These are phyloP conservation scores for Proctacanthus coquilletti DNA, from an alignment of 1,140 invertebrate species.

Conservation along the genomic window DNA sequence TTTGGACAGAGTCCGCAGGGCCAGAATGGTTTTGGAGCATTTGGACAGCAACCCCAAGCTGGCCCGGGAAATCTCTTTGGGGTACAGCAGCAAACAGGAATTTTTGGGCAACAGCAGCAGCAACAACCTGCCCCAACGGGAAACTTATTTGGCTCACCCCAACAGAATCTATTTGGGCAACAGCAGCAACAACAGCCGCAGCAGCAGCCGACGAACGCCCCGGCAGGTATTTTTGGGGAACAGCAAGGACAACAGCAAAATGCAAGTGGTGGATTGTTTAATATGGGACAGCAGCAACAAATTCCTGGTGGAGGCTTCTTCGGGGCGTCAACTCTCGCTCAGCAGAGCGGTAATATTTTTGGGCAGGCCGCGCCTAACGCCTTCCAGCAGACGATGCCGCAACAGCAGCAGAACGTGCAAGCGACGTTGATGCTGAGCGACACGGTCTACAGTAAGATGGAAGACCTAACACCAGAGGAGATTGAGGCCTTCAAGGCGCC, in stretches of 20 bases:
- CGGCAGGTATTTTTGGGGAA: slow-evolving; percentile 8
- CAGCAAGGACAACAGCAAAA: slow-evolving; percentile 2
- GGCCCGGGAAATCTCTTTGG: neutral
- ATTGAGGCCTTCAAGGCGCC: slow-evolving; percentile 24
- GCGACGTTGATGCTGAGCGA: too few relatives aligned
- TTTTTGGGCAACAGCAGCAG: slow-evolving; percentile 2
- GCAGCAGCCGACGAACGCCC: neutral
- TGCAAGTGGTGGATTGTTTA: too few relatives aligned
- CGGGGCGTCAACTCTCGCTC: too few relatives aligned
- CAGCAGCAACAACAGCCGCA: neutral
- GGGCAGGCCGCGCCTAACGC: neutral
- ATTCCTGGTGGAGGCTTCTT: slow-evolving; percentile 6
- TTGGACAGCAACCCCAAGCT: slow-evolving; percentile 8
- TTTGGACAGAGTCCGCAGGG: too few relatives aligned
- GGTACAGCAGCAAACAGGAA: neutral
- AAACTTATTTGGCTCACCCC: slow-evolving; percentile 6
- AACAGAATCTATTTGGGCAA: too few relatives aligned
- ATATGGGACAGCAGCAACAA: slow-evolving; percentile 3
- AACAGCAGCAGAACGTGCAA: too few relatives aligned
- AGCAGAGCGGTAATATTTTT: neutral
- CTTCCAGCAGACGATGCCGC: too few relatives aligned
- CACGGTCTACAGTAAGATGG: slow-evolving; percentile 18
- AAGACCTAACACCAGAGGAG: slow-evolving; percentile 16
- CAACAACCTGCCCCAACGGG: slow-evolving; percentile 9
- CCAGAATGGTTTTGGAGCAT: too few relatives aligned